Conservation (phyloP, 2,888 invertebrate species). For the Rugalucina vietnamica region DNA sequence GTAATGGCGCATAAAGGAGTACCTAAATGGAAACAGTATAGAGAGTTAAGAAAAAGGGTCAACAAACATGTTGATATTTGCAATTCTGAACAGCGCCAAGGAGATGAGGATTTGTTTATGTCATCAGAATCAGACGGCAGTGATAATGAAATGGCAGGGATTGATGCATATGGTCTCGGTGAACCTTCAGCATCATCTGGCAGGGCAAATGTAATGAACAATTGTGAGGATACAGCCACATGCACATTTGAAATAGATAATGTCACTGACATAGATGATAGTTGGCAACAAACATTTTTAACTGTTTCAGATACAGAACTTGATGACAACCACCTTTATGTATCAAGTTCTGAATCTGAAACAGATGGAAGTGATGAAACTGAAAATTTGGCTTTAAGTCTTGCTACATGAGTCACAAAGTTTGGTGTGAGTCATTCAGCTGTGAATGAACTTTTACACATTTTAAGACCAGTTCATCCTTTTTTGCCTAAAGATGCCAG, state of each 20-base stretch:
- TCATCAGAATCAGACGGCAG: background rate
- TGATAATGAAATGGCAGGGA: background rate
- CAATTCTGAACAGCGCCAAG: background rate
- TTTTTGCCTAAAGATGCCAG: conserved; percentile 40
- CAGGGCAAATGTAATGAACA: background rate
- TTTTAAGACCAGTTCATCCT: conserved; percentile 19
- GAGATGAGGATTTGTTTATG: background rate
- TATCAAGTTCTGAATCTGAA: background rate
- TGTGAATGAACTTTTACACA: conserved; percentile 17
- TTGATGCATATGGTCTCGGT: background rate
- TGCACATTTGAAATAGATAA: background rate
- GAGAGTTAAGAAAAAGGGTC: background rate
- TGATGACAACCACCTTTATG: background rate
- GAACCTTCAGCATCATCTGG: background rate
- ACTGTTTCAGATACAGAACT: background rate
- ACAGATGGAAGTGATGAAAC: background rate
- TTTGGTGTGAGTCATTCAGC: conserved; percentile 28
- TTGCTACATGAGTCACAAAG: conserved; percentile 18
- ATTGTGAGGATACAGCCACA: background rate
- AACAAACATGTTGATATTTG: background rate
- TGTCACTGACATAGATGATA: background rate
- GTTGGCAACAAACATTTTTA: background rate
- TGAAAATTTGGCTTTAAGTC: background rate
- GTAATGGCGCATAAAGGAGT: background rate
- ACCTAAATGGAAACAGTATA: background rate